phyloP scores from a whole-genome alignment of 1,140 invertebrate species.

The Rhagoletis pomonella region DNA sequence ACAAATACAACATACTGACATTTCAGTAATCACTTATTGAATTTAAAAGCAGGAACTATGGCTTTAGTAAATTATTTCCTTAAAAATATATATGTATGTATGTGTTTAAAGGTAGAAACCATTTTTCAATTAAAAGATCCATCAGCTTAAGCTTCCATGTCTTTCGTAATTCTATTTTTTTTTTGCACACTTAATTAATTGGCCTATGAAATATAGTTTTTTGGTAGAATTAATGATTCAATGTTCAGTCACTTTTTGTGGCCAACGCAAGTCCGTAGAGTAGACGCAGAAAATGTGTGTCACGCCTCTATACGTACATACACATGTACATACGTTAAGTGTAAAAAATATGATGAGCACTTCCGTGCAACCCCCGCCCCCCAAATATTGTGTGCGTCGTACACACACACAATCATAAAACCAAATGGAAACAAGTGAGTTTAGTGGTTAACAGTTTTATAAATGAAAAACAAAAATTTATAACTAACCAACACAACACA shows the following conservation, averaged over 20 bases:
- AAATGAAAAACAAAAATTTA: too few relatives aligned
- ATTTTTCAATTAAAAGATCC: too few relatives aligned
- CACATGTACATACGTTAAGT: background rate
- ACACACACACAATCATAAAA: background rate
- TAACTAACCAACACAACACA: too few relatives aligned
- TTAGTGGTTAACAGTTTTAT: background rate
- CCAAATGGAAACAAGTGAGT: background rate
- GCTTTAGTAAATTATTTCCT: too few relatives aligned
- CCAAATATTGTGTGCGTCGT: background rate
- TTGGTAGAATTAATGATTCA: background rate
- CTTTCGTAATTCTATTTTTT: too few relatives aligned
- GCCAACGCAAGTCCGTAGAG: background rate
- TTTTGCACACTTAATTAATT: too few relatives aligned
- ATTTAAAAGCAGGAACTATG: too few relatives aligned
- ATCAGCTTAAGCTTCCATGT: too few relatives aligned
- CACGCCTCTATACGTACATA: background rate
- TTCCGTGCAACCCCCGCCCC: background rate
- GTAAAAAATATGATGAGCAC: constrained; percentile 29
- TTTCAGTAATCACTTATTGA: too few relatives aligned
- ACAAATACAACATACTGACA: too few relatives aligned
- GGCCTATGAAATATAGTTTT: background rate
- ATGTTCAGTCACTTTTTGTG: background rate
- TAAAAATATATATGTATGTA: too few relatives aligned
- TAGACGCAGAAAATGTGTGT: background rate
- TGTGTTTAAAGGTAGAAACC: too few relatives aligned